Conservation (phyloP, 2,797 vertebrate species). For the Meriones psammophilus region DNA sequence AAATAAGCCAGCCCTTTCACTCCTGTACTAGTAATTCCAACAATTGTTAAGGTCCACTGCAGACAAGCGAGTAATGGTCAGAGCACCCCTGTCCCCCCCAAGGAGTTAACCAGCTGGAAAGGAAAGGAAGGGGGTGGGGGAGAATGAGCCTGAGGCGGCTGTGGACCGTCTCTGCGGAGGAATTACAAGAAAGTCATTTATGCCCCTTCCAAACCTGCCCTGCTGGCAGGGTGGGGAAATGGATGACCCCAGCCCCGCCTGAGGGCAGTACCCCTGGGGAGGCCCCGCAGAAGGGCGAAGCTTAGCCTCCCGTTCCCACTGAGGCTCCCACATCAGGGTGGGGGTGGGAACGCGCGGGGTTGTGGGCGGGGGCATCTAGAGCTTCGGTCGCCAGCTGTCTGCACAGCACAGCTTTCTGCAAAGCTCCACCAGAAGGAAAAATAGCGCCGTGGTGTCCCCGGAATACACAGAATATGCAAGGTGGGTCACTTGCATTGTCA, state of each 20-base stretch:
- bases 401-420: slow-evolving; percentile 67
- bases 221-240: slow-evolving; percentile 23
- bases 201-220: slow-evolving; percentile 50
- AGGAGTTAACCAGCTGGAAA: slow-evolving; percentile 66
- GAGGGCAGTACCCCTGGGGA: background rate
- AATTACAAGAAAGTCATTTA: slow-evolving; percentile 54
- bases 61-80: slow-evolving; percentile 31
- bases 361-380: slow-evolving; percentile 31
- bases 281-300: background rate
- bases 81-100: slow-evolving; percentile 25
- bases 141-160: background rate
- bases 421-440: background rate
- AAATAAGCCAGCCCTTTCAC: slow-evolving; percentile 37
- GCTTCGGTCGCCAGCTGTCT: background rate
- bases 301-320: background rate
- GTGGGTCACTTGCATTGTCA: slow-evolving; percentile 45
- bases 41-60: slow-evolving; percentile 34
- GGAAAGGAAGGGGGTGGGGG: background rate
- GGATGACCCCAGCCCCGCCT: background rate
- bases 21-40: slow-evolving; percentile 20
- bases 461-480: background rate
- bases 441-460: background rate
- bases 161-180: slow-evolving; percentile 33
- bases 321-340: background rate
- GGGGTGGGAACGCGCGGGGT: background rate